Conservation (phyloP, 1,140 invertebrate species). For the Sitobion miscanthi region DNA sequence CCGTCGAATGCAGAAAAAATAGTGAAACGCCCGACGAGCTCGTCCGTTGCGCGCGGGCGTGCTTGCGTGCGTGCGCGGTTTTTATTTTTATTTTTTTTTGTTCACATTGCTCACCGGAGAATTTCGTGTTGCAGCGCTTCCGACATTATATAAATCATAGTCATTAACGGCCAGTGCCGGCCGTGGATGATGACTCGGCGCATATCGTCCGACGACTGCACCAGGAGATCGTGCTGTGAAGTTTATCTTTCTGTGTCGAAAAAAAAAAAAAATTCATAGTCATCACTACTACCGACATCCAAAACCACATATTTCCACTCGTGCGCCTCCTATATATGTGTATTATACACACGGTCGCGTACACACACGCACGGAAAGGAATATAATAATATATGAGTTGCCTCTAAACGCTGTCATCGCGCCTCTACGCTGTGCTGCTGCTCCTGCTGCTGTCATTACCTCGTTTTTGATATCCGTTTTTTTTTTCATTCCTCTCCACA, state of each 20-base stretch:
- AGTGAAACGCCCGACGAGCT: not conserved
- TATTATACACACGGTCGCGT: not conserved
- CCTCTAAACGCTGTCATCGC: slow-evolving; percentile 54
- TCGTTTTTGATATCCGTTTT: slow-evolving; percentile 39
- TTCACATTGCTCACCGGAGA: slow-evolving; percentile 41
- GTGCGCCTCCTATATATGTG: not conserved
- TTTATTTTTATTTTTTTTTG: not conserved
- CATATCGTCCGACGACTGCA: slow-evolving; percentile 38
- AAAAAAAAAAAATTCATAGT: slow-evolving; percentile 52
- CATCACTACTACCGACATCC: slow-evolving; percentile 50
- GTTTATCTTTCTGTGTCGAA: slow-evolving; percentile 55
- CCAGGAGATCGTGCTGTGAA: slow-evolving; percentile 54
- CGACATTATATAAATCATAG: slow-evolving; percentile 56
- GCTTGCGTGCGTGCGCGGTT: not conserved
- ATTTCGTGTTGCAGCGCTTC: slow-evolving; percentile 52
- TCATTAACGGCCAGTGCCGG: slow-evolving; percentile 40
- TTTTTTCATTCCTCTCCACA: not conserved
- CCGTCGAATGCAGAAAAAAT: not conserved
- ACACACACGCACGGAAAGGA: not conserved
- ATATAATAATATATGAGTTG: slow-evolving; percentile 33
- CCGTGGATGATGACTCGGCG: slow-evolving; percentile 38
- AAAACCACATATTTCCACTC: slow-evolving; percentile 49
- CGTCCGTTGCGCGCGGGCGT: not conserved
- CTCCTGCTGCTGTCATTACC: slow-evolving; percentile 46
- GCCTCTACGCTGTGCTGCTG: not conserved